Evolutionary conservation across 1,140 invertebrate genomes (phyloP).

Genomic region (Drosophila pruinosa): DNA sequence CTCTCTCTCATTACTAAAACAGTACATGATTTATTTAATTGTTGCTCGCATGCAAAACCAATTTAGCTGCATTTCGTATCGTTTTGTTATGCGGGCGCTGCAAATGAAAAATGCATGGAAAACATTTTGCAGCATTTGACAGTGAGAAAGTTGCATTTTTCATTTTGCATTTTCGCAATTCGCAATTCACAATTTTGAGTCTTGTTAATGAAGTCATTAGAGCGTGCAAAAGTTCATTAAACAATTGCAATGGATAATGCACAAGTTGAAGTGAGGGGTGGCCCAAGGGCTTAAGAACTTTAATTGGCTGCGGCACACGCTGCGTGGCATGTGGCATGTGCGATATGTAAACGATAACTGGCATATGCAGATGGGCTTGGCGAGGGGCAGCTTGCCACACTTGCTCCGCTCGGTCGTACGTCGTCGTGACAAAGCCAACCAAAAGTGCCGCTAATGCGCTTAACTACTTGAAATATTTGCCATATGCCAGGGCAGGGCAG

Average conservation of each 20-base stretch:
- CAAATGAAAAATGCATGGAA: slow-evolving; percentile 37
- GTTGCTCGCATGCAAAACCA: slow-evolving; percentile 25
- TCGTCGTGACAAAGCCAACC: slow-evolving; percentile 55
- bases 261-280: slow-evolving; percentile 27
- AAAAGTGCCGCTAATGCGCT: slow-evolving; percentile 78
- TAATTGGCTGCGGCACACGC: slow-evolving; percentile 75
- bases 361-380: slow-evolving; percentile 50
- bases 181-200: slow-evolving; percentile 34
- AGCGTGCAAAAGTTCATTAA: slow-evolving; percentile 76
- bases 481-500: slow-evolving; percentile 6
- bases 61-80: slow-evolving; percentile 12
- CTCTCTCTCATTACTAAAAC: slow-evolving; percentile 26
- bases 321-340: slow-evolving; percentile 69
- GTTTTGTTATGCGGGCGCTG: not conserved
- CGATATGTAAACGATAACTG: slow-evolving; percentile 58
- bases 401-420: not conserved
- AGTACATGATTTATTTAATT: slow-evolving; percentile 54
- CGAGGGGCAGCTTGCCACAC: slow-evolving; percentile 19
- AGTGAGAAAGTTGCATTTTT: slow-evolving; percentile 29
- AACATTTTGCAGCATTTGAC: slow-evolving; percentile 39
- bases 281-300: slow-evolving; percentile 68
- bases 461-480: slow-evolving; percentile 80
- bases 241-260: slow-evolving; percentile 76
- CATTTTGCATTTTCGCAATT: slow-evolving; percentile 17
- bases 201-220: slow-evolving; percentile 71